A percentile compares a stretch with the other conserved stretches of the same genome.
These are phyloP conservation scores for Drosophila sproati DNA, from an alignment of 1,140 invertebrate genomes.

Conservation along the genomic window DNA sequence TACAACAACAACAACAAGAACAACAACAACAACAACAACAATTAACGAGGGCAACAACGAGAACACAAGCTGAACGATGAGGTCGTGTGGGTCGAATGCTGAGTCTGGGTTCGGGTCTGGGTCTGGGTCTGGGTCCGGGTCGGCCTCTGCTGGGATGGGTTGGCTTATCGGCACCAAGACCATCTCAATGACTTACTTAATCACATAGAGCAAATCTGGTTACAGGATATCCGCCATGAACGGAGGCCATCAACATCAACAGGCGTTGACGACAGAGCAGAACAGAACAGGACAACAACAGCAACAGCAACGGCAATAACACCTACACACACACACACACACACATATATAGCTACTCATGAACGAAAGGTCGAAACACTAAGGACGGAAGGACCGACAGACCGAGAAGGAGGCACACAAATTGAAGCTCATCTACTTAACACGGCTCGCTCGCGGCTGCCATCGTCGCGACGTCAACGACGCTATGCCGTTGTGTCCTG, in stretches of 20 bases:
- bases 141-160: slow-evolving; percentile 9
- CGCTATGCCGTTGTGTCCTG: slow-evolving; percentile 49
- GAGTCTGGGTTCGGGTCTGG: neutral
- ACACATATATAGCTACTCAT: slow-evolving; percentile 1
- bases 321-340: slow-evolving; percentile 14
- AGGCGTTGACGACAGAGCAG: slow-evolving; percentile 29
- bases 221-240: slow-evolving; percentile 74
- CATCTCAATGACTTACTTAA: slow-evolving; percentile 82
- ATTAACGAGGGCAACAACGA: slow-evolving; percentile 2
- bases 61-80: neutral
- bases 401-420: slow-evolving; percentile 58
- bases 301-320: slow-evolving; percentile 9
- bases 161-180: slow-evolving; percentile 69
- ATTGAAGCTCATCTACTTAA: slow-evolving; percentile 82
- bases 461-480: slow-evolving; percentile 60
- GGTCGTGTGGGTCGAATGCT: slow-evolving; percentile 21
- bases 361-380: slow-evolving; percentile 16
- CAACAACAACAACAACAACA: slow-evolving; percentile 9
- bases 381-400: slow-evolving; percentile 1
- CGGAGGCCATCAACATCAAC: slow-evolving; percentile 57
- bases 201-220: slow-evolving; percentile 81
- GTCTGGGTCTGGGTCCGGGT: slow-evolving; percentile 14
- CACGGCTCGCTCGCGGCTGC: slow-evolving; percentile 74
- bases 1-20: slow-evolving; percentile 63
- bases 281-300: slow-evolving; percentile 44